Evolutionary conservation across 1,140 invertebrate species (phyloP), one percentile per base, ranked within the genome.

Genomic region (Lepidurus apus): DNA sequence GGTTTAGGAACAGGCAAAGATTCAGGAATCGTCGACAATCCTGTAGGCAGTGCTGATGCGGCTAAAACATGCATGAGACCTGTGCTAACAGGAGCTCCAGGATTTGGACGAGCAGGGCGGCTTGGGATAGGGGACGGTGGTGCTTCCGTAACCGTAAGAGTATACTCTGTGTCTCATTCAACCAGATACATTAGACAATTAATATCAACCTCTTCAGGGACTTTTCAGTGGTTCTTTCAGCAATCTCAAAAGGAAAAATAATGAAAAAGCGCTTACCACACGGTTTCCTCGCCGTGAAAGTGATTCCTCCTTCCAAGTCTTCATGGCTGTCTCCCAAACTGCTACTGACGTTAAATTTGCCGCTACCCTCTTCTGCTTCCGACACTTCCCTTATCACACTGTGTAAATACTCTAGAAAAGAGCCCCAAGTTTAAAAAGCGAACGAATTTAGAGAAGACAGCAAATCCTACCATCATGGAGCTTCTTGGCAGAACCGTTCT

Each of bases 261-360:
- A 1, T 8, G 6, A 44, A 10, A 78, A 74, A 44, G n/a, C 86
- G 91, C 90, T 91, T 90, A 93, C 92, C 91, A 83, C 91, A 91
- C 83, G 91, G 91, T 87, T 93, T 91, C 13, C 78, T 34, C 74
- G 92, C 93, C 80, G 92, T 94, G 84, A 94, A 95, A 81, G 91
- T 94, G 81, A 95, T 93, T 82, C 92, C 92, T 83, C 91, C 92
- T 83, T 95, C 93, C 89, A 91, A 91, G 81, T 93, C 92, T 78
- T 92, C 90, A 80, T 87, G 88, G 77, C 78, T 78, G 6, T 73
- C 75, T 44, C 79, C 26, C 3, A 78, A 43, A 45, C 77, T 79
- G 21, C 74, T 45, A 11, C 78, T 75, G n/a, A 78, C 76, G 73
- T 80, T 76, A 11, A 65, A 44, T 24, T 43, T 42, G 21, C 43